Evolutionary conservation across 2,797 vertebrate species (phyloP), one percentile per base, ranked within the genome.

Genomic region (Argyrosomus regius): DNA sequence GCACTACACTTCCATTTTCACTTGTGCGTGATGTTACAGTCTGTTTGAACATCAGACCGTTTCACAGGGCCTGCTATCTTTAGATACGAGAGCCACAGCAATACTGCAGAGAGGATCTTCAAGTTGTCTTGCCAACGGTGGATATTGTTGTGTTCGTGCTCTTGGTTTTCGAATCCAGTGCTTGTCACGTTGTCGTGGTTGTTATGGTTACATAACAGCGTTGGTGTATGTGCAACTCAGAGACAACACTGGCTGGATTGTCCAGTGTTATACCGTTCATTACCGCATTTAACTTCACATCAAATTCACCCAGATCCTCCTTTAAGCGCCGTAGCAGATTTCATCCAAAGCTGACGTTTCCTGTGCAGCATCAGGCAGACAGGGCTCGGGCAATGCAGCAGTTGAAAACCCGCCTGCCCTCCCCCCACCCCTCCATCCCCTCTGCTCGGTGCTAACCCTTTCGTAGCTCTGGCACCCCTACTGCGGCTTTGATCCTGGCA

Each of bases 151-250:
- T 69, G 53, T 62, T 81, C 46, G 3, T 82, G 80, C 64, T 56
- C 80, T 75, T 24, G 0, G 59, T 71, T 9, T 75, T 52, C 13
- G 35, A 67, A 62, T 69, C 73, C 64, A 71, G 46, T 6, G 62
- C 69, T 82, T 63, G 80, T 89, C 85, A 87, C 69, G 65, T 88
- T 84, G 84, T 83, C 20, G 10, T 82, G 81, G 87, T 91, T 90
- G 83, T 88, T 85, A 88, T 89, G 86, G 89, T 92, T 91, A 89
- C 61, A 35, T 84, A 92, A 92, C 74, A 54, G 71, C 57, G 16
- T 79, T 80, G 70, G 75, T 83, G 71, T 83, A 53, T 58, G 58
- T 71, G 75, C 71, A 77, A 59, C 58, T 66, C 41, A 45, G 75
- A 82, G 76, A 57, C 69, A 63, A 46, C 63, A 31, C 84, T 73